These are phyloP conservation scores for Pogonognathellus flavescens DNA, from an alignment of 1,140 invertebrate genomes.

Conservation along the genomic window DNA sequence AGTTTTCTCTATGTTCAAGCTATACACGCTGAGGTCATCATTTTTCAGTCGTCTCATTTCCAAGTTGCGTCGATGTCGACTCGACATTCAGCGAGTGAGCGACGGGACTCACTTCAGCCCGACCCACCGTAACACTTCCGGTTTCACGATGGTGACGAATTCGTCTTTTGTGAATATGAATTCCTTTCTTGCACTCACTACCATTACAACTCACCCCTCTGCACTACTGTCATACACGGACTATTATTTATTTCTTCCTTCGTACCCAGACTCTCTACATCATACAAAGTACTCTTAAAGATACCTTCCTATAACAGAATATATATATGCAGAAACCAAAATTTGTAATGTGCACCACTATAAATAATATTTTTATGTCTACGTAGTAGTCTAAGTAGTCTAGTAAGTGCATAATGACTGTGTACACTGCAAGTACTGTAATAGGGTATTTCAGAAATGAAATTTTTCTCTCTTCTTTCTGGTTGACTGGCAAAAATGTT, in stretches of 20 bases:
- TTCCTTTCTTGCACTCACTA: constrained; percentile 54
- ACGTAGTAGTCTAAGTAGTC: too few relatives aligned
- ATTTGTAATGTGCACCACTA: background rate
- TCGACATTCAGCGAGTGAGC: background rate
- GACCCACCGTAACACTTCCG: constrained; percentile 63
- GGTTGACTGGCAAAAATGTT: too few relatives aligned
- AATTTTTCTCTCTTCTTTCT: too few relatives aligned
- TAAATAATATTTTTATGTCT: background rate
- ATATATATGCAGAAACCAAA: too few relatives aligned
- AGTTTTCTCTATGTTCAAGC: background rate
- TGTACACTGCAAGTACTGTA: too few relatives aligned
- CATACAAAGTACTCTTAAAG: too few relatives aligned
- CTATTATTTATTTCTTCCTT: too few relatives aligned
- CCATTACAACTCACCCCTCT: constrained; percentile 8
- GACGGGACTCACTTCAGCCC: constrained; percentile 32
- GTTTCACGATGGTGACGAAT: constrained; percentile 61
- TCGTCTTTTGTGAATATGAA: constrained; percentile 57
- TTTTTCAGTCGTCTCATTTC: constrained; percentile 14
- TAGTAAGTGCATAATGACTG: too few relatives aligned
- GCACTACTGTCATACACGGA: background rate
- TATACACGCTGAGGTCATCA: background rate
- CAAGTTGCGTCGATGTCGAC: background rate
- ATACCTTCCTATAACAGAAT: too few relatives aligned
- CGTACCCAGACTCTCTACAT: too few relatives aligned
- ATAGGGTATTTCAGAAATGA: too few relatives aligned